A percentile compares a stretch with the other conserved stretches of the same genome.
Conservation (phyloP, 2,888 invertebrate species). For the Drosophila melanosoma region DNA sequence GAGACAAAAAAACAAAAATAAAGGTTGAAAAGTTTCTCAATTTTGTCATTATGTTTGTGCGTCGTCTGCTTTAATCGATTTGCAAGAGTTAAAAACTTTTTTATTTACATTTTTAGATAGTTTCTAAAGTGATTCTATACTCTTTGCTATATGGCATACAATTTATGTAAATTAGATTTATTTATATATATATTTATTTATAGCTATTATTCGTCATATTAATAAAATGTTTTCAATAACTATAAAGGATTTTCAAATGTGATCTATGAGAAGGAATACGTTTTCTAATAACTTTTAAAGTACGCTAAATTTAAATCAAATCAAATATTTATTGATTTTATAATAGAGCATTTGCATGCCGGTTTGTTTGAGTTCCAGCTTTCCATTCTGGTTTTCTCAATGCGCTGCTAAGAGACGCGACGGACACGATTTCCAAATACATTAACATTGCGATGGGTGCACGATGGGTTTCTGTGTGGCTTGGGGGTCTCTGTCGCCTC, state of each 20-base stretch:
- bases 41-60: slow-evolving; percentile 21
- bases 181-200: too few species aligned
- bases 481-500: slow-evolving; percentile 12
- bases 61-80: not conserved
- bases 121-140: not conserved
- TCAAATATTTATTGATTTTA: not conserved
- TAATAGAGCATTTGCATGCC: slow-evolving; percentile 31
- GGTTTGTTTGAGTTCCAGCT: slow-evolving; percentile 34
- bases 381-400: slow-evolving; percentile 68
- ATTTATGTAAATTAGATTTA: not conserved
- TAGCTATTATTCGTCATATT: not conserved
- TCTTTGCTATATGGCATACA: not conserved
- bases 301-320: not conserved
- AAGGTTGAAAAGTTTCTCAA: slow-evolving; percentile 2
- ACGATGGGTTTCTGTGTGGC: slow-evolving; percentile 44
- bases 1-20: not conserved
- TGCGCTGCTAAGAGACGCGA: slow-evolving; percentile 40
- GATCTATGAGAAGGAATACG: not conserved
- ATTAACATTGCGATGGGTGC: slow-evolving; percentile 79
- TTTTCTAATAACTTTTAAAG: not conserved
- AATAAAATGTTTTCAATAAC: not conserved
- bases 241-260: not conserved
- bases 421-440: slow-evolving; percentile 81
- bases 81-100: not conserved
- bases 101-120: too few species aligned